phyloP scores from a whole-genome alignment of 2,113 vertebrate genomes.

The Micronisus gabar region DNA sequence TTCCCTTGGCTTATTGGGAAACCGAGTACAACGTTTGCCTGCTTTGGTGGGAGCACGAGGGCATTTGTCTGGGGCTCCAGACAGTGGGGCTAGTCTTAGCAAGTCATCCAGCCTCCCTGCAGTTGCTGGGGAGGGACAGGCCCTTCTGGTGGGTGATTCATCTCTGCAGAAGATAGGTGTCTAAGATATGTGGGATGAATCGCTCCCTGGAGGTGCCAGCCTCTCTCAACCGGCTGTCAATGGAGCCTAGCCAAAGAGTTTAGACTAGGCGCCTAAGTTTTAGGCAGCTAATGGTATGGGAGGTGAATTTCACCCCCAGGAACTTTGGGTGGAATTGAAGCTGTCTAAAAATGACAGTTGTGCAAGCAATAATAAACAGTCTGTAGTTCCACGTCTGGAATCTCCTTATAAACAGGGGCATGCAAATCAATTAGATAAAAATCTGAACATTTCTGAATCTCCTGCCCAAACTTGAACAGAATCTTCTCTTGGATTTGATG shows the following conservation, averaged over 20 bases:
- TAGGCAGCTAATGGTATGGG: not conserved
- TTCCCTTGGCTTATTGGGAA: not conserved
- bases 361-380: slow-evolving; percentile 55
- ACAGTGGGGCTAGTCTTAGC: not conserved
- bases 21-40: accelerated
- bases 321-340: slow-evolving; percentile 29
- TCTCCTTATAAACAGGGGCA: slow-evolving; percentile 43
- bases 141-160: slow-evolving; percentile 15
- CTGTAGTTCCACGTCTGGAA: slow-evolving; percentile 15
- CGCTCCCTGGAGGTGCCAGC: not conserved
- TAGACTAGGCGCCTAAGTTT: not conserved
- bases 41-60: not conserved
- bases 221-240: not conserved
- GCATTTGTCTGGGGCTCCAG: slow-evolving; percentile 15
- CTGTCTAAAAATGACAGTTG: slow-evolving; percentile 52
- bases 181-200: not conserved
- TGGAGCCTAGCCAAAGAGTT: slow-evolving; percentile 23
- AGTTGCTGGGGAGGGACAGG: not conserved
- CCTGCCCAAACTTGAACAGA: slow-evolving; percentile 53
- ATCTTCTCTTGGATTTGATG: slow-evolving; percentile 1
- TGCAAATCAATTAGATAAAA: slow-evolving; percentile 64
- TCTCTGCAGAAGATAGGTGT: not conserved
- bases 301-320: slow-evolving; percentile 31
- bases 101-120: not conserved
- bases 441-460: slow-evolving; percentile 45